Evolutionary conservation across 2,797 vertebrate genomes (phyloP).

Genomic region (Hippoglossus hippoglossus): DNA sequence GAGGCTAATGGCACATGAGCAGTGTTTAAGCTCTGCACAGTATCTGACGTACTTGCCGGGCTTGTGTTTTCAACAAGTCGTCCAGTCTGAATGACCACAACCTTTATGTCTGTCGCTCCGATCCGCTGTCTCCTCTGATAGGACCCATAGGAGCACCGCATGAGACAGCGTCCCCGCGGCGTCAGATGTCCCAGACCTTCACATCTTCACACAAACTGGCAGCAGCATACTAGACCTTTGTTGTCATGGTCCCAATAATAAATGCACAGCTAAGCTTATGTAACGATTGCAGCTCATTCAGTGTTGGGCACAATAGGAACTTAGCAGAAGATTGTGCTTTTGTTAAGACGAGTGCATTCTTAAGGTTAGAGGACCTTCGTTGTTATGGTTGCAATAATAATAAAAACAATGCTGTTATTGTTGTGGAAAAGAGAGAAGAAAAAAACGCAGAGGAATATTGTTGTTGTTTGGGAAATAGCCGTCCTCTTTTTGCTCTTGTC

Average conservation of each 20-base stretch:
- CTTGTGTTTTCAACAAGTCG: no score
- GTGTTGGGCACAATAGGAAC: neutral
- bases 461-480: no score
- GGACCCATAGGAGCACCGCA: neutral
- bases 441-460: no score
- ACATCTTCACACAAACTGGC: neutral
- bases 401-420: neutral
- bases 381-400: neutral
- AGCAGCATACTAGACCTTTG: neutral
- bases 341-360: neutral
- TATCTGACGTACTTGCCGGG: neutral
- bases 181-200: neutral
- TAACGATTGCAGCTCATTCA: neutral
- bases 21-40: constrained; percentile 2
- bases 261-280: no score
- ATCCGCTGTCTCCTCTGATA: neutral
- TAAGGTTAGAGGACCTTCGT: neutral
- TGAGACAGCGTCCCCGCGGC: no score
- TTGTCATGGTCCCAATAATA: neutral
- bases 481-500: no score
- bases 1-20: constrained; percentile 7
- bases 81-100: neutral
- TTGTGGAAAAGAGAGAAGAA: neutral
- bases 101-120: neutral
- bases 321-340: neutral